phyloP scores from a whole-genome alignment of 2,888 invertebrate genomes.

The Hemaris fuciformis region DNA sequence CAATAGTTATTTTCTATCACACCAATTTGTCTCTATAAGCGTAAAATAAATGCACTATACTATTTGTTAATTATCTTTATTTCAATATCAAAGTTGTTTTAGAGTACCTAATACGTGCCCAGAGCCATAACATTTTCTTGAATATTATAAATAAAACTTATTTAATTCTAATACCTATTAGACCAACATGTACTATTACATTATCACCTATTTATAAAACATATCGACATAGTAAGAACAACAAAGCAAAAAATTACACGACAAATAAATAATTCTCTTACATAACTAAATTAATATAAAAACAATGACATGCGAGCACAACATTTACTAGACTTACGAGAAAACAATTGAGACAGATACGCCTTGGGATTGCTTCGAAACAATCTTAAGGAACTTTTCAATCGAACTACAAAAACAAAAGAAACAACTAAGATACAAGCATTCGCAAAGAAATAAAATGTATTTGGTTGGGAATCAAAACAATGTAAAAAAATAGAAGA shows the following conservation, averaged over 20 bases:
- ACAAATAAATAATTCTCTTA: neutral
- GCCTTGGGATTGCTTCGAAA: slow-evolving; percentile 51
- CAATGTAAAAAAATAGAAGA: slow-evolving; percentile 2
- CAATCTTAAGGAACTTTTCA: slow-evolving; percentile 45
- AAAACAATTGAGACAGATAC: slow-evolving; percentile 48
- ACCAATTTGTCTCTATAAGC: neutral
- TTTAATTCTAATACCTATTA: no score
- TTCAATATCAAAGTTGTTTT: no score
- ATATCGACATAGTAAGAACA: no score
- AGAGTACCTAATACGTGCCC: no score
- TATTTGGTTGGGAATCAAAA: neutral
- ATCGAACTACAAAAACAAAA: slow-evolving; percentile 54
- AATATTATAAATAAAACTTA: no score
- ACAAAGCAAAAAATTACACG: neutral
- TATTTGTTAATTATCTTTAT: neutral
- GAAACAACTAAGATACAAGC: slow-evolving; percentile 16
- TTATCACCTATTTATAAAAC: no score
- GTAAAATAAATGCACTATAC: neutral
- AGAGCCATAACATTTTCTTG: no score
- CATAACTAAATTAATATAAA: neutral
- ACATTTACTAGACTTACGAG: slow-evolving; percentile 54
- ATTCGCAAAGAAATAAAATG: slow-evolving; percentile 13
- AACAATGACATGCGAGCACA: slow-evolving; percentile 20
- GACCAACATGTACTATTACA: no score
- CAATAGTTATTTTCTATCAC: neutral